Percentiles rank a stretch among this genome's conserved stretches.
Evolutionary conservation across 2,888 invertebrate species (phyloP).

Genomic region (Candidula unifasciata): DNA sequence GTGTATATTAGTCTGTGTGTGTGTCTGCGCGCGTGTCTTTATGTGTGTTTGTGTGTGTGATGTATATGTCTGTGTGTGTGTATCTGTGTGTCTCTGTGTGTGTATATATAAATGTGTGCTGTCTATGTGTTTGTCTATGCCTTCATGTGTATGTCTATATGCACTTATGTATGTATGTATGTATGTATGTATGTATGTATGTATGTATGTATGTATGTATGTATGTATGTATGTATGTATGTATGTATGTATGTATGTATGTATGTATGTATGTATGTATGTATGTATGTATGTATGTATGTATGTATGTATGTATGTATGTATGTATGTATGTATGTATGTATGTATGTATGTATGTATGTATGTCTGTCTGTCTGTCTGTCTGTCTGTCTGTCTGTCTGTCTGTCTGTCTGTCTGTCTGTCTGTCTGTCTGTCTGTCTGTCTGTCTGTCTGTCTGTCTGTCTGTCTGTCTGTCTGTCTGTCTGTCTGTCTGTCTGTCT

Average conservation of each 20-base stretch:
- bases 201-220: neutral
- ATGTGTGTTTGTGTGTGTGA: no score
- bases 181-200: neutral
- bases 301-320: slow-evolving; percentile 14
- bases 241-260: neutral
- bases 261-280: neutral
- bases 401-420: no score
- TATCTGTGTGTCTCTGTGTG: neutral
- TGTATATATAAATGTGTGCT: no score
- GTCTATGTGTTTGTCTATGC: no score
- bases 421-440: no score
- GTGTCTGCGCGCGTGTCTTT: no score
- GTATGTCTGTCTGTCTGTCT: no score
- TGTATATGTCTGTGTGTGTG: neutral
- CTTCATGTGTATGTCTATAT: no score
- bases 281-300: slow-evolving; percentile 3
- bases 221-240: neutral
- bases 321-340: slow-evolving; percentile 20
- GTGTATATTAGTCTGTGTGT: no score
- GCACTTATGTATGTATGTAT: neutral
- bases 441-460: neutral
- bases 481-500: slow-evolving; percentile 8
- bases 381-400: slow-evolving; percentile 6
- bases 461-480: slow-evolving; percentile 8
- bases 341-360: slow-evolving; percentile 19